These are phyloP conservation scores for Amyelois transitella DNA, from an alignment of 1,140 invertebrate species.

Conservation along the genomic window DNA sequence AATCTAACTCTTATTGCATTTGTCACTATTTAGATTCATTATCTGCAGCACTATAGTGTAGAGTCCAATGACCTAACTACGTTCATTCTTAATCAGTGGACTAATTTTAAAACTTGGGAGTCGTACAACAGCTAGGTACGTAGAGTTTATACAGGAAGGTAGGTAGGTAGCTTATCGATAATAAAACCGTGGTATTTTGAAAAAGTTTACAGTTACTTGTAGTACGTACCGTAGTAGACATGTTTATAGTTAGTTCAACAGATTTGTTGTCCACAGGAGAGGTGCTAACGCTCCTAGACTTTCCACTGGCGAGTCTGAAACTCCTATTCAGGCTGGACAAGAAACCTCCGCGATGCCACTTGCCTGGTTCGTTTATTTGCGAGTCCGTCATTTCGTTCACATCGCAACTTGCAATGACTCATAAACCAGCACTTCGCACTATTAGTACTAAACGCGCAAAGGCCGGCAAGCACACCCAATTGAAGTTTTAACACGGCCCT, in stretches of 20 bases:
- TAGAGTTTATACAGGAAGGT: background rate
- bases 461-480: constrained; percentile 25
- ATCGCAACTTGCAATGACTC: constrained; percentile 57
- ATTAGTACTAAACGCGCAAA: constrained; percentile 37
- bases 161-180: background rate
- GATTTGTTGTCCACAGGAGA: constrained; percentile 40
- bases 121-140: background rate
- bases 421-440: constrained; percentile 41
- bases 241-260: constrained; percentile 35
- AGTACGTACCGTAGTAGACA: constrained; percentile 33
- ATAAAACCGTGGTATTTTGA: too few relatives aligned
- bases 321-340: constrained; percentile 58
- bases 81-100: background rate
- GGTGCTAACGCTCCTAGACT: constrained; percentile 35
- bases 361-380: constrained; percentile 50
- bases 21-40: background rate
- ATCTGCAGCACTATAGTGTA: background rate
- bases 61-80: background rate
- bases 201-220: too few relatives aligned
- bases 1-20: background rate
- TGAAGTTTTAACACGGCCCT: constrained; percentile 12
- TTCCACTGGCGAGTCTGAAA: constrained; percentile 46
- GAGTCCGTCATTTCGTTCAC: constrained; percentile 64
- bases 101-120: background rate
- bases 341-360: constrained; percentile 63